phyloP scores from a whole-genome alignment of 1,140 invertebrate species.

The Zaprionus kolodkinae region DNA sequence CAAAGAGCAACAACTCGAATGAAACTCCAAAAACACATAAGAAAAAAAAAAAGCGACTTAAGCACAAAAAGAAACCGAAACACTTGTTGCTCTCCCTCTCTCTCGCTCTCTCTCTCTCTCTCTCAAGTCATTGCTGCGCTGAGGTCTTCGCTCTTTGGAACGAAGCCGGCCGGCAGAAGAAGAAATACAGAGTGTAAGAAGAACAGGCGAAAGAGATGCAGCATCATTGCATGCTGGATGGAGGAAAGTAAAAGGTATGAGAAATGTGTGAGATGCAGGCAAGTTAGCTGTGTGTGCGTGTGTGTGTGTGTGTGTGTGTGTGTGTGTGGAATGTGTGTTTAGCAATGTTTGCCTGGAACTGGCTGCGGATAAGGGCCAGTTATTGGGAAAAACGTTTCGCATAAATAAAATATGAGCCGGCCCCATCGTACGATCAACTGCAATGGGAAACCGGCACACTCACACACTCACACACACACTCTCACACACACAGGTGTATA shows the following conservation, averaged over 20 bases:
- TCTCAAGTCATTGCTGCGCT: conserved; percentile 15
- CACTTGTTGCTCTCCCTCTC: conserved; percentile 71
- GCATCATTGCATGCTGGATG: conserved; percentile 10
- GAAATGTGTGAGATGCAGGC: conserved; percentile 30
- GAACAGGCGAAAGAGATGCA: conserved; percentile 25
- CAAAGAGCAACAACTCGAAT: conserved; percentile 38
- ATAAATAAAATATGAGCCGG: conserved; percentile 47
- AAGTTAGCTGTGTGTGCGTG: conserved; percentile 7
- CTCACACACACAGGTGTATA: neutral
- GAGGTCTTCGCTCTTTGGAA: conserved; percentile 55
- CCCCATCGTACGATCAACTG: conserved; percentile 24
- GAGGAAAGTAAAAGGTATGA: conserved; percentile 71
- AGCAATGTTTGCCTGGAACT: conserved; percentile 14
- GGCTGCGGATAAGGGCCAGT: conserved; percentile 4
- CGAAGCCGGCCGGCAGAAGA: conserved; percentile 67
- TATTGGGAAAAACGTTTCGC: conserved; percentile 44
- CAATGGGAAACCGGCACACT: conserved; percentile 21
- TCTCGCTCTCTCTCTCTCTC: no score
- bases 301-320: conserved; percentile 34
- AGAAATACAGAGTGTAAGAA: conserved; percentile 47
- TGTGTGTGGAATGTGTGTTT: conserved; percentile 49
- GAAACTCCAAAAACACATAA: conserved; percentile 38
- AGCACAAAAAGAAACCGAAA: conserved; percentile 52
- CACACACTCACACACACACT: neutral
- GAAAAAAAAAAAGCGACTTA: conserved; percentile 19